Base-by-base conservation (phyloP, 2,113 vertebrate species). In the Cephalopholis sonnerati region DNA sequence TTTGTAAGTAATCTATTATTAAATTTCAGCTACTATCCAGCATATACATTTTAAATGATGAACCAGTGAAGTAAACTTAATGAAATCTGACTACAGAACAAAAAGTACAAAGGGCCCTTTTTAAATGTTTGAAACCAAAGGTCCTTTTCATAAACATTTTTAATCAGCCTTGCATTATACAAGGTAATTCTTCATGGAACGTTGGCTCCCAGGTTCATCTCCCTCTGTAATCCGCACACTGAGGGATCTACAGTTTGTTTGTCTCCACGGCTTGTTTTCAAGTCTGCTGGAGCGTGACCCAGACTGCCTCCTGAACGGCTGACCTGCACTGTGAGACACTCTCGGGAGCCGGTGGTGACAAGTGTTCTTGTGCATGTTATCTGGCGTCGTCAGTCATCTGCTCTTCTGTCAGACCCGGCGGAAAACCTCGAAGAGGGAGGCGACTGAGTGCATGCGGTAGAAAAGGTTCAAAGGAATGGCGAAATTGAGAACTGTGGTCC, bases 361-460 rank as follows among this genome's bases (percentile, higher is more conserved):
- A 77, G 85, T 77, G 73, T 87, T 86, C 44, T 32, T 70, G 79
- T 86, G 87, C 55, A 17, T 84, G 57, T 88, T 75, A 65, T 54
- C 74, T 68, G 64, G 59, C 68, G 59, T 76, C 50, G 74, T 81
- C 81, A 48, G 29, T 79, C 48, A 32, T 71, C 65, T 29, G 65
- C 24, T 73, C 7, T n/a, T 58, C 18, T 17, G 81, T 96, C 96
- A 99, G 71, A 96, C 96, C 89, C 96, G 96, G 88, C 96, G 96
- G 89, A 97, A 98, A 84, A 99, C 97, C 87, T 99, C 98, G 54
- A 99, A 98, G 71, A 99, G 97, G 0, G 97, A 97, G 79, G 97
- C 97, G 44, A 98, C 97, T 59, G 97, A 97, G 71, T 99, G 98
- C 97, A 99, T 99, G 41, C 98, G 96, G 89, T 99, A 99, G 94